Conservation (phyloP, 2,888 invertebrate genomes). For the Drosophila subquinaria region DNA sequence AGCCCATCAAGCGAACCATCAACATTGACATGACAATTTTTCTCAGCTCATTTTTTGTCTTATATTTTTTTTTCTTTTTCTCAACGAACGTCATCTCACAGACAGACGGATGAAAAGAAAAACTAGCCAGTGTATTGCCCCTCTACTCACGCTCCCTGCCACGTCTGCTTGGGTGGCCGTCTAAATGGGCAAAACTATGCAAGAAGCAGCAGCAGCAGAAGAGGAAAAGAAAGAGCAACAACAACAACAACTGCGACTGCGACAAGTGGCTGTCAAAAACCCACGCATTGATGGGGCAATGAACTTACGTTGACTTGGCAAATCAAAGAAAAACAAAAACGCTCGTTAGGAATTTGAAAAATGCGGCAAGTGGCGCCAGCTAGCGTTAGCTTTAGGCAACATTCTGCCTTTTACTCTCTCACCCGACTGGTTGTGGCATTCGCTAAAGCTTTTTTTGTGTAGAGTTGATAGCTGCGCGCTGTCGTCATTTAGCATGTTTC, state of each 20-base stretch:
- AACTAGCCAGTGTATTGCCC: slow-evolving; percentile 16
- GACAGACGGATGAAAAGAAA: slow-evolving; percentile 33
- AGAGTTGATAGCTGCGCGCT: slow-evolving; percentile 3
- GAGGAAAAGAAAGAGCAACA: slow-evolving; percentile 5
- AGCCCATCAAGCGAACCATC: slow-evolving; percentile 20
- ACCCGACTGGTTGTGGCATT: neutral
- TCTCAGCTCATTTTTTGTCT: slow-evolving; percentile 26
- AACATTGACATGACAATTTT: slow-evolving; percentile 47
- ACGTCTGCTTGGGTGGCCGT: slow-evolving; percentile 57
- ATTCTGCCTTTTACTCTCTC: neutral
- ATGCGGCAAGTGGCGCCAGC: slow-evolving; percentile 26
- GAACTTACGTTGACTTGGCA: slow-evolving; percentile 49
- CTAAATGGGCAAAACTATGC: slow-evolving; percentile 39
- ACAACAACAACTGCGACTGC: neutral
- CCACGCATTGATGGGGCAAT: slow-evolving; percentile 55
- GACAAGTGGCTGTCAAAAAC: slow-evolving; percentile 65
- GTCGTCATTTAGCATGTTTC: neutral
- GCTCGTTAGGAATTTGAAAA: slow-evolving; percentile 16
- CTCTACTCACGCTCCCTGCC: neutral
- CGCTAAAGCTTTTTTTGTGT: slow-evolving; percentile 12
- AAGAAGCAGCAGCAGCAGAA: neutral
- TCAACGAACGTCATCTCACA: slow-evolving; percentile 55
- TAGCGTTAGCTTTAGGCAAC: slow-evolving; percentile 9
- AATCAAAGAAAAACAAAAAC: slow-evolving; percentile 1
- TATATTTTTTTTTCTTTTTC: slow-evolving; percentile 27